These are phyloP conservation scores for Magallana gigas DNA, from an alignment of 1,140 invertebrate genomes.

Conservation along the genomic window DNA sequence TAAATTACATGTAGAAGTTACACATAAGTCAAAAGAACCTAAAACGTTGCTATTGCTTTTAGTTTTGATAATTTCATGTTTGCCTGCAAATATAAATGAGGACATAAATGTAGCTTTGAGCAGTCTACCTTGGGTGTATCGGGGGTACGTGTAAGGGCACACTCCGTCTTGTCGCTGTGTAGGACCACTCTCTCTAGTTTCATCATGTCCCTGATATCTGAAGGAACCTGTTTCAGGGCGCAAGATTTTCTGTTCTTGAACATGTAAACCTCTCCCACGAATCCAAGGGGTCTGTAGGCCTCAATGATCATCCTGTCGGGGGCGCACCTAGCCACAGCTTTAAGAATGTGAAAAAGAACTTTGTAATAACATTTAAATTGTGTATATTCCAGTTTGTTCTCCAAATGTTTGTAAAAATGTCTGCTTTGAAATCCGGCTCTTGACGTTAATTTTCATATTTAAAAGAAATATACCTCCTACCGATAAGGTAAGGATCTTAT, in stretches of 20 bases:
- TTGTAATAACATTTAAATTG: neutral
- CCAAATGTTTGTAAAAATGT: no score
- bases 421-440: no score
- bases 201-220: slow-evolving; percentile 4
- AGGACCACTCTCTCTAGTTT: neutral
- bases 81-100: neutral
- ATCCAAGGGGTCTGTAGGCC: slow-evolving; percentile 20
- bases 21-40: no score
- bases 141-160: neutral
- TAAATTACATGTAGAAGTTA: no score
- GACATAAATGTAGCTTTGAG: neutral
- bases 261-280: neutral
- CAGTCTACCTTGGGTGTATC: neutral
- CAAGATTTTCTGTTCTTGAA: slow-evolving; percentile 15
- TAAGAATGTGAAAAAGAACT: neutral
- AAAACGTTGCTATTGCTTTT: no score
- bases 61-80: no score
- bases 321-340: neutral
- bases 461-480: no score
- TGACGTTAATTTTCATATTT: no score
- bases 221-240: neutral
- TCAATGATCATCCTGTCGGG: neutral
- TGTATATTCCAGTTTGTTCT: no score
- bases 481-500: no score
- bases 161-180: slow-evolving; percentile 11